Base-by-base conservation (phyloP, 2,797 vertebrate species). In the Percopsis omiscomaycus region DNA sequence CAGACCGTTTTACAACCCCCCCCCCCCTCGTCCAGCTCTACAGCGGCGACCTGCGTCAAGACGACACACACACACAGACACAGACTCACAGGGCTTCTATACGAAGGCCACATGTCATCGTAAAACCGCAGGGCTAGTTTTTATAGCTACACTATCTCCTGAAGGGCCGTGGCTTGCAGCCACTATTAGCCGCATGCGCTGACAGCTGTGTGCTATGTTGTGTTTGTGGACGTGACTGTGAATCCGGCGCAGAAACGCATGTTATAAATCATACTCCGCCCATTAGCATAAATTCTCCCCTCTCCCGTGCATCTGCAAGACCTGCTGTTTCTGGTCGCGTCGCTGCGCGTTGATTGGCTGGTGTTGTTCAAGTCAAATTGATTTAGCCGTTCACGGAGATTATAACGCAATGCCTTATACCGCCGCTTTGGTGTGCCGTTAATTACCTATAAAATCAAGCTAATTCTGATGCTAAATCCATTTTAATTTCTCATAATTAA, bases 401-500 rank as follows among this genome's bases (percentile, higher is more conserved):
- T 91, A 92, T 80, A 82, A 75, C 69, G 77, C 85, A 71, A 42
- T 63, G 86, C 85, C 86, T 86, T 91, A 85, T 86, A 82, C 84
- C 64, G 87, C 81, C 82, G 81, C 85, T 77, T 84, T 87, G 86
- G 82, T 75, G 82, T 74, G 85, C 85, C 66, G 88, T 90, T 93
- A 93, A 93, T 93, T 93, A 93, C 89, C 91, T 89, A 91, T 92
- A 91, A 92, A 93, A 92, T 93, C 91, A 90, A 90, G 89, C 91
- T 92, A 91, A 93, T 93, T 93, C 89, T 80, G 90, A 93, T 88
- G 87, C 89, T 92, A 92, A 93, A 93, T 89, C 91, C 89, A 88
- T 91, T 92, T 93, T 91, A 91, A 92, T 92, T 93, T 92, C 86
- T 89, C 86, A 86, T 92, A 92, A 93, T 93, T 91, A 92, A 92